Base-by-base conservation (phyloP, 1,140 invertebrate species). In the Arion vulgaris region DNA sequence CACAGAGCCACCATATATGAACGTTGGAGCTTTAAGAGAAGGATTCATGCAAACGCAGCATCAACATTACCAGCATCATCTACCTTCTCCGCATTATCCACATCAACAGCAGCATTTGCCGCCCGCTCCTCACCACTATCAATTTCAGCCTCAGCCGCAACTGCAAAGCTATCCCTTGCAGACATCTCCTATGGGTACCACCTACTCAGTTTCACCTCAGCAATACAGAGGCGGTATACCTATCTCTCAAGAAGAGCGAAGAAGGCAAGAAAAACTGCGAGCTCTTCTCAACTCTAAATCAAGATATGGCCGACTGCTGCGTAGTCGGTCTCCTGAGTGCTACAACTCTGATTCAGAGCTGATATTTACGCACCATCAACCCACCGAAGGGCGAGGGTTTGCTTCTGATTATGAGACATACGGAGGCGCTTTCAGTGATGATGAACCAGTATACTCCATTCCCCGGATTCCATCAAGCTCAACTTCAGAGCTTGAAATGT, bases 341-440 rank as follows among this genome's bases (percentile, higher is more conserved):
- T 92, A 92, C 83, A 92, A 91, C 49, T 98, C 97, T 26, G 98
- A 99, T 89, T 98, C 97, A 0, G 98, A 99, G 84, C 78, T 92
- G 41, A 79, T 90, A n/a, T 89, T 90, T 83, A 87, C 87, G 39
- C 86, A 87, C 66, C 87, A 87, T 36, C 86, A 86, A 34, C 87
- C 93, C 96, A 96, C 0, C 95, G 91, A 86, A 74, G 82, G 85
- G 49, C 86, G 89, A 32, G 89, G 90, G 23, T 89, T 89, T 68
- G 87, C 88, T 7, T 89, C 89, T 13, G 90, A 90, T 78, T 91
- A 89, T 82, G 89, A 91, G 87, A 90, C 91, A 38, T 91, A 89
- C 73, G 90, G 85, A 32, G 88, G 84, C 66, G 90, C 86, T 57
- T 87, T 85, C 71, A 92, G 89, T 85, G 91, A 90, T 74, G 89